Evolutionary conservation across 2,797 vertebrate genomes (phyloP), one percentile per base, ranked within the genome.

Genomic region (Bradypus variegatus): DNA sequence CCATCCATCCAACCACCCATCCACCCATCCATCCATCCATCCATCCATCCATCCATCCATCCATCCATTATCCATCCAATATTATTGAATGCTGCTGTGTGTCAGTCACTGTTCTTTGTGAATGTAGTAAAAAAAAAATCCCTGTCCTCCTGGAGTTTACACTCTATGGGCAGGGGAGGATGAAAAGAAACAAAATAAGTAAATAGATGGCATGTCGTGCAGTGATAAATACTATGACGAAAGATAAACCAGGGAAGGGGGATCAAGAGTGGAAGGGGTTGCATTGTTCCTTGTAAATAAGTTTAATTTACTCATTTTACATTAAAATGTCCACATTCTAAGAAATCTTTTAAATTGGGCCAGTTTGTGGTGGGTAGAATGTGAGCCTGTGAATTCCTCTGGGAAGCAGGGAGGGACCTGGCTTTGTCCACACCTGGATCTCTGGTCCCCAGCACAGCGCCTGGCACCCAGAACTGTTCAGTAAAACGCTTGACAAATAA

Each of bases 41-140:
- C 27, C 0, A 23, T 7, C 12, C 4, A 8, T 3, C 13, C 2
- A 27, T 21, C 36, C 1, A 19, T 48, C 6, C 0, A 38, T 10
- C 12, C 36, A 31, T 13, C 41, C 16, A 25, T 21, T 29, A 31
- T 13, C 41, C 16, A 25, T 21, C 33, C 36, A 78, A 10, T 33
- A 18, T 69, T 67, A 60, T 4, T 16, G 38, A 27, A 27, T 50
- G 58, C 45, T 25, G 2, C 78, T 83, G 9, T 76, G 14, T 41
- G 48, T 12, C 23, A 29, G 15, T 29, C 31, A 75, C 23, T 75
- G 14, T 31, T 81, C 33, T 36, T 38, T 58, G 33, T 25, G 15
- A 67, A 23, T 21, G 9, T 58, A 58, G 67, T 15, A 67, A 55
- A 55, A 58, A 33, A 67, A 33, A 45, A 45, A 45, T 19, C 16